Evolutionary conservation across 1,140 invertebrate species (phyloP).

Genomic region (Eulimnadia texana): DNA sequence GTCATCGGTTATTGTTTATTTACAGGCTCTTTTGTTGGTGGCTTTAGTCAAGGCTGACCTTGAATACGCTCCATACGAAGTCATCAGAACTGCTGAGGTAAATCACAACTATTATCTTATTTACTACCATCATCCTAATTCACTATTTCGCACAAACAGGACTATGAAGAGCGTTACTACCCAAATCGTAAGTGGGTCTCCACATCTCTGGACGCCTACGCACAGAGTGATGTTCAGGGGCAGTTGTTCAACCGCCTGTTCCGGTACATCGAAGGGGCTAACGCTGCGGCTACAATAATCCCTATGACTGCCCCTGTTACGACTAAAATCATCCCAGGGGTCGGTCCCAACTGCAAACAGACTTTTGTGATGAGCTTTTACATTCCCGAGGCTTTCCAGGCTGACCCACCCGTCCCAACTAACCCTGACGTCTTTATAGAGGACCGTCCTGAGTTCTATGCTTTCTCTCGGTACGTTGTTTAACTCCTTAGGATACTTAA

Average conservation of each 20-base stretch:
- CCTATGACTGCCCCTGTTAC: slow-evolving; percentile 30
- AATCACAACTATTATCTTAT: background rate
- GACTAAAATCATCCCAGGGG: slow-evolving; percentile 26
- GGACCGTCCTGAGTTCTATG: slow-evolving; percentile 13
- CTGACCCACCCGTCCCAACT: slow-evolving; percentile 23
- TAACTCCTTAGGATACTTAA: background rate
- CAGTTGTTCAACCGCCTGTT: slow-evolving; percentile 1
- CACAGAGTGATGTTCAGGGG: background rate
- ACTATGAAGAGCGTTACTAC: background rate
- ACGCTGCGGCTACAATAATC: slow-evolving; percentile 20
- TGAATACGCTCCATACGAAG: background rate
- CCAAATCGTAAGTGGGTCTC: background rate
- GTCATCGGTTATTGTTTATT: too few relatives aligned
- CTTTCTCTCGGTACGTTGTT: slow-evolving; percentile 6
- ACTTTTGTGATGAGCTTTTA: slow-evolving; percentile 29
- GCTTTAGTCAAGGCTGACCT: background rate
- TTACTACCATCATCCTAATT: background rate
- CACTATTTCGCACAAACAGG: too few relatives aligned
- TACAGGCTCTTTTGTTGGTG: background rate
- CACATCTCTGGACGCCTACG: background rate
- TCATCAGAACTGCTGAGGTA: background rate
- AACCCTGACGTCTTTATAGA: slow-evolving; percentile 25
- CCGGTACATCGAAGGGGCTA: background rate
- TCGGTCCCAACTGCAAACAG: slow-evolving; percentile 27
- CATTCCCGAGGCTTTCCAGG: slow-evolving; percentile 23